phyloP scores from a whole-genome alignment of 2,888 invertebrate species.

The Trichogramma dendrolimi region DNA sequence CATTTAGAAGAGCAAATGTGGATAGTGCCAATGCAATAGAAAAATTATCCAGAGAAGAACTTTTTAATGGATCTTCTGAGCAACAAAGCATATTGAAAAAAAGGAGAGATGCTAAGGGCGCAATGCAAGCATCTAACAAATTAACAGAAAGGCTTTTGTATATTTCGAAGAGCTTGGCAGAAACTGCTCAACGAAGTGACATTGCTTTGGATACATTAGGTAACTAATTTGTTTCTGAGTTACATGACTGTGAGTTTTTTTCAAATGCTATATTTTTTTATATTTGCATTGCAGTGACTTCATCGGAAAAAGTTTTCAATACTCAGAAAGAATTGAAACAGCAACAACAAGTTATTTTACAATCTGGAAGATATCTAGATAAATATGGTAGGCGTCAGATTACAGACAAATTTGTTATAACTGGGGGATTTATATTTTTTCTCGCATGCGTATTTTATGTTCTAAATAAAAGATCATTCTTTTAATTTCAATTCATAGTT shows the following conservation, averaged over 20 bases:
- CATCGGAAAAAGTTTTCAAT: slow-evolving; percentile 56
- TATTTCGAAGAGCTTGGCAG: slow-evolving; percentile 80
- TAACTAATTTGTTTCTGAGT: slow-evolving; percentile 35
- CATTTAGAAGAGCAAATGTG: slow-evolving; percentile 78
- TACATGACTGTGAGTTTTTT: slow-evolving; percentile 5
- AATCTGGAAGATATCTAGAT: slow-evolving; percentile 84
- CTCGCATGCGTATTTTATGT: slow-evolving; percentile 89
- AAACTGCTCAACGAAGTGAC: slow-evolving; percentile 83
- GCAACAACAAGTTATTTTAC: slow-evolving; percentile 82
- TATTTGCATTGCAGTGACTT: slow-evolving; percentile 48
- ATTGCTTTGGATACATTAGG: slow-evolving; percentile 75
- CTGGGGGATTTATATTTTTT: slow-evolving; percentile 84
- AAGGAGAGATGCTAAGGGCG: slow-evolving; percentile 64
- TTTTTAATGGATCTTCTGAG: slow-evolving; percentile 57
- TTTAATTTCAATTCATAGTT: slow-evolving; percentile 33
- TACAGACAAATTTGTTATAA: slow-evolving; percentile 88
- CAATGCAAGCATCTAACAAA: slow-evolving; percentile 68
- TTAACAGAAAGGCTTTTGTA: slow-evolving; percentile 82
- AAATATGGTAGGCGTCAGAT: slow-evolving; percentile 93
- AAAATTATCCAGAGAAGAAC: slow-evolving; percentile 68
- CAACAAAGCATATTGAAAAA: slow-evolving; percentile 64
- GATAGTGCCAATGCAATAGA: slow-evolving; percentile 74
- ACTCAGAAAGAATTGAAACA: slow-evolving; percentile 79
- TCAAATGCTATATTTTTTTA: not conserved
- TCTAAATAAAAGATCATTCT: slow-evolving; percentile 83